Conservation (phyloP, 1,140 invertebrate genomes). For the Drosophila littoralis region DNA sequence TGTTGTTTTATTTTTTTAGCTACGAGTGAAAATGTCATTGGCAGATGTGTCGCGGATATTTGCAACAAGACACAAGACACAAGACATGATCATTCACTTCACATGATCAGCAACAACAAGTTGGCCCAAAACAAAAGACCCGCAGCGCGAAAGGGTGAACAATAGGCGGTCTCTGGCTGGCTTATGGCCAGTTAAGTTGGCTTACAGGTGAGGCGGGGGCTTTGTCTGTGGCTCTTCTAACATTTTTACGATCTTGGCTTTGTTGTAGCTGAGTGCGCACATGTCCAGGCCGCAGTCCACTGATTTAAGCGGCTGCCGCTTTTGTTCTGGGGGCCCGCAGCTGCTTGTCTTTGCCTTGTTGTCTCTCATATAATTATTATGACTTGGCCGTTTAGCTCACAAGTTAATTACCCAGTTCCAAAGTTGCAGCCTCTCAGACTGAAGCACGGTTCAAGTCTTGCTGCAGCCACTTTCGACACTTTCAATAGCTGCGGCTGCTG, state of each 20-base stretch:
- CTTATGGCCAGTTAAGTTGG: too few relatives aligned
- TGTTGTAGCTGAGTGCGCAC: constrained; percentile 48
- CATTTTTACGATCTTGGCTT: constrained; percentile 63
- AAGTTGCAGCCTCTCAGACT: constrained; percentile 3
- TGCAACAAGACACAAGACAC: constrained; percentile 42
- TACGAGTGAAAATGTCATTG: constrained; percentile 79
- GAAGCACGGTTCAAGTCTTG: constrained; percentile 16
- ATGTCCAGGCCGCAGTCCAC: constrained; percentile 29
- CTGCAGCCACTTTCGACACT: constrained; percentile 64
- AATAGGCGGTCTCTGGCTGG: constrained; percentile 13
- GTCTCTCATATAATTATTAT: constrained; percentile 65
- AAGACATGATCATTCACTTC: constrained; percentile 9
- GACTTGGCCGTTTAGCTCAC: constrained; percentile 73
- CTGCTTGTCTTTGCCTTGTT: constrained; percentile 57
- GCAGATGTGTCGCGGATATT: constrained; percentile 78
- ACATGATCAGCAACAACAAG: neutral
- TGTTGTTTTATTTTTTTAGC: constrained; percentile 26
- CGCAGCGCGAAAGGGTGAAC: constrained; percentile 21
- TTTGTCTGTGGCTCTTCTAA: constrained; percentile 26
- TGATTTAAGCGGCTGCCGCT: constrained; percentile 29
- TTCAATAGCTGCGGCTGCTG: constrained; percentile 43
- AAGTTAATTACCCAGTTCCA: constrained; percentile 70
- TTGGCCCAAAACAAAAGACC: constrained; percentile 41
- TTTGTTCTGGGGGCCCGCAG: constrained; percentile 54
- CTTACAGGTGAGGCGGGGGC: neutral